A percentile compares a stretch with the other conserved stretches of the same genome.
Conservation (phyloP, 2,113 vertebrate genomes). For the Pelobates fuscus region DNA sequence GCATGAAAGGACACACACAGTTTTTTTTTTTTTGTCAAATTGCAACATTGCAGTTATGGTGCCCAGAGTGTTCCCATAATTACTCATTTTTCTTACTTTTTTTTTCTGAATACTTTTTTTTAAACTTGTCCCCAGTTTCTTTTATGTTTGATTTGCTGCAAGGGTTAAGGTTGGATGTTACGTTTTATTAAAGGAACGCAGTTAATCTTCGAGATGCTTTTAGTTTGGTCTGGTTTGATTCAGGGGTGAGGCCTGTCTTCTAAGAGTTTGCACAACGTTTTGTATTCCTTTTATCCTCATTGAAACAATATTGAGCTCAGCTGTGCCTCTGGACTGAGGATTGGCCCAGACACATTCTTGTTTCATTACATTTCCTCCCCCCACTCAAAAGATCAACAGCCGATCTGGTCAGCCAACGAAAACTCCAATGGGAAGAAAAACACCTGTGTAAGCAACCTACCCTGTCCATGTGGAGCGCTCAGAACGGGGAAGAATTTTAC, state of each 20-base stretch:
- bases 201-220: slow-evolving; percentile 25
- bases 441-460: slow-evolving; percentile 1
- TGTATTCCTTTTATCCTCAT: slow-evolving; percentile 24
- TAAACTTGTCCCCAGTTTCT: too few relatives aligned
- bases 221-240: slow-evolving; percentile 35
- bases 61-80: too few relatives aligned
- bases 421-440: background rate
- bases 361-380: slow-evolving; percentile 19
- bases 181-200: background rate
- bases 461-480: too few relatives aligned
- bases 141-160: slow-evolving; percentile 34
- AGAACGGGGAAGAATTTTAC: too few relatives aligned
- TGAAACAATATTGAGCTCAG: slow-evolving; percentile 8
- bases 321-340: slow-evolving; percentile 20
- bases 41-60: too few relatives aligned
- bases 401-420: background rate
- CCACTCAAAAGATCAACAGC: background rate
- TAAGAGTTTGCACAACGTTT: slow-evolving; percentile 31
- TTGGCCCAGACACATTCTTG: slow-evolving; percentile 12
- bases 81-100: too few relatives aligned
- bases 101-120: too few relatives aligned
- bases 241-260: slow-evolving; percentile 30
- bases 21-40: too few relatives aligned
- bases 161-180: slow-evolving; percentile 50
- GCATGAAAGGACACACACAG: too few relatives aligned